Base-by-base conservation (phyloP, 1,140 invertebrate genomes). In the Magallana angulata region DNA sequence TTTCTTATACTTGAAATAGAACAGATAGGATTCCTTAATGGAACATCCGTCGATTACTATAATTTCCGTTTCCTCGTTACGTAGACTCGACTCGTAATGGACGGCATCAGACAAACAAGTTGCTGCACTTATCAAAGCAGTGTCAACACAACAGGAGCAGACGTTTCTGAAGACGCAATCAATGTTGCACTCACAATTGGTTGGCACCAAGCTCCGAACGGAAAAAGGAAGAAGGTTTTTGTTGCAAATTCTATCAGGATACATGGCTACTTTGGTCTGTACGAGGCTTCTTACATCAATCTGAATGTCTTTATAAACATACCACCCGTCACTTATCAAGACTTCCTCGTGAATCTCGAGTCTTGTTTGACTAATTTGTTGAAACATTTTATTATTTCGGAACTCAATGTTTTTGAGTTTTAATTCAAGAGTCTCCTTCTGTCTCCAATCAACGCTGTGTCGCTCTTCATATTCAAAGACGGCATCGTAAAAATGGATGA, bases 31-130 rank as follows among this genome's bases (percentile, higher is more conserved):
- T 24, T 76, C 18, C 9, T 30, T 36, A 36, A 11, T 9, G 12
- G 68, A 76, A 76, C 68, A 76, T 30, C 68, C 68, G 24, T 76
- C 68, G 11, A 76, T 76, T 2, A 76, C 68, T 30, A 76, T 76
- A 7, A 76, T 76, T 76, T 76, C 68, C 4, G 36, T 24, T 76
- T 76, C 68, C 12, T 30, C 24, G 8, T 11, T 76, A 12, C 24
- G 24, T 12, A 24, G 14, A 24, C 24, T 76, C 36, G 68, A 9
- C 7, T 76, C 68, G 18, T 8, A 18, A 8, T 76, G 68, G 12
- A 76, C 9, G 11, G 24, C 14, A 24, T 76, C 24, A 12, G 68
- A 76, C 36, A 36, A 30, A 76, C 68, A 76, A 12, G 68, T 30
- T 30, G 24, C 68, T 30, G 68, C 24, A 30, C 18, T 76, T 30